Base-by-base conservation (phyloP, 2,888 invertebrate genomes). In the Blera fallax region DNA sequence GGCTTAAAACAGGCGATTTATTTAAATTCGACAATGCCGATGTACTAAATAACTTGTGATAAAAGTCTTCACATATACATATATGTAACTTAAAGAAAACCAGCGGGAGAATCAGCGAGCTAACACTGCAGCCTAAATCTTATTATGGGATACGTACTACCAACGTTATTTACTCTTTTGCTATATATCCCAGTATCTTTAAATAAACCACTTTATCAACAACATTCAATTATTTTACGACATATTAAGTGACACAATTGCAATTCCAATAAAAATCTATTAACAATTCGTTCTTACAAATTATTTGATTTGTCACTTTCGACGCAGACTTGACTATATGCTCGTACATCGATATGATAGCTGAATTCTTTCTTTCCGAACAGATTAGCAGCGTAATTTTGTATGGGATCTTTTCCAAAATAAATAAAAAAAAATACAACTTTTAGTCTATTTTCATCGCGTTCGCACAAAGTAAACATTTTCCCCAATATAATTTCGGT, bases 381-480 rank as follows among this genome's bases (percentile, higher is more conserved):
- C 16, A 62, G 16, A 16, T 29, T 21, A 45, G n/a, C 8, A 45
- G 18, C 16, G 40, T 24, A 37, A 24, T 69, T 54, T 1, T 24
- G 37, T 65, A 65, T 65, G 74, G 74, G 74, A 74, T 65, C 64
- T 24, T 24, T 74, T 74, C 74, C 74, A 74, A 74, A 56, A 48
- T 45, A 74, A 74, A 74, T 48, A 74, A n/a, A 74, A 74, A n/a
- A 74, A 64, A 54, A 54, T 10, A 34, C 52, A 64, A 74, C 8
- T 24, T 54, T 56, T 43, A 16, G 18, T 62, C 32, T 62, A 54
- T 73, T 73, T 62, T 43, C 21, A 62, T 62, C 64, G 16, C 52
- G 60, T 43, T 74, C 10, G 43, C 16, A 14, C 0, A 18, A 21
- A 29, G 11, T 54, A 43, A 43, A 69, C 64, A 56, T 56, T 29